These are phyloP conservation scores for Bactericera cockerelli DNA, from an alignment of 1,140 invertebrate species.

Conservation along the genomic window DNA sequence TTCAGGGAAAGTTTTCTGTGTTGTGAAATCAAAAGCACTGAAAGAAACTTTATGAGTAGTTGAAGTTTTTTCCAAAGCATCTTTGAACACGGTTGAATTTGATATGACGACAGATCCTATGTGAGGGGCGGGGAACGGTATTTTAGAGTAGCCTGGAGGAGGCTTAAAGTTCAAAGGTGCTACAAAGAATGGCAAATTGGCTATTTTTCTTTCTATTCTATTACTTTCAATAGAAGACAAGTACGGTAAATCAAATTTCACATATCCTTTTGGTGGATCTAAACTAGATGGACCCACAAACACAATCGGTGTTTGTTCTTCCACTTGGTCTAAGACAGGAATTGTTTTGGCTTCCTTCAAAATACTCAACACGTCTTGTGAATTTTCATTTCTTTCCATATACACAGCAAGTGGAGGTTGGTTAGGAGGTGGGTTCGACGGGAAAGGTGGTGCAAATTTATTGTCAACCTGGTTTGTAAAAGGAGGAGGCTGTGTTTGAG, in stretches of 20 bases:
- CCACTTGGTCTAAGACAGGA: slow-evolving; percentile 54
- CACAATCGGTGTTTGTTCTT: slow-evolving; percentile 46
- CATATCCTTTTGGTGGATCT: slow-evolving; percentile 47
- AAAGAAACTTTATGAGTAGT: neutral
- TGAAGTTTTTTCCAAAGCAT: slow-evolving; percentile 15
- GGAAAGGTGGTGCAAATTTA: slow-evolving; percentile 19
- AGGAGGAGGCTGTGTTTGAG: slow-evolving; percentile 7
- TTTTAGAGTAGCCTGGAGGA: slow-evolving; percentile 62
- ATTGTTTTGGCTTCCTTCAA: slow-evolving; percentile 53
- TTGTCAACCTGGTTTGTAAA: slow-evolving; percentile 26
- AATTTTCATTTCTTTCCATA: slow-evolving; percentile 37
- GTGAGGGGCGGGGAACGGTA: slow-evolving; percentile 64
- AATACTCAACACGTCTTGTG: slow-evolving; percentile 47
- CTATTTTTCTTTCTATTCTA: slow-evolving; percentile 50
- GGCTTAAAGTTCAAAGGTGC: slow-evolving; percentile 66
- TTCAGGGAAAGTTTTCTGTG: neutral
- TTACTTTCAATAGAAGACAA: slow-evolving; percentile 53
- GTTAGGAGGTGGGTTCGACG: slow-evolving; percentile 37
- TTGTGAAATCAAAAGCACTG: slow-evolving; percentile 7
- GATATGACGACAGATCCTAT: slow-evolving; percentile 62
- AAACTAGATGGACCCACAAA: slow-evolving; percentile 63
- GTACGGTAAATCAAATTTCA: slow-evolving; percentile 67
- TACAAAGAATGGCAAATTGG: slow-evolving; percentile 62
- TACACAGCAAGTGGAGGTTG: slow-evolving; percentile 67
- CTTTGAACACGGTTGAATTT: slow-evolving; percentile 19